These are phyloP conservation scores for Cydia fagiglandana DNA, from an alignment of 1,140 invertebrate genomes.

Conservation along the genomic window DNA sequence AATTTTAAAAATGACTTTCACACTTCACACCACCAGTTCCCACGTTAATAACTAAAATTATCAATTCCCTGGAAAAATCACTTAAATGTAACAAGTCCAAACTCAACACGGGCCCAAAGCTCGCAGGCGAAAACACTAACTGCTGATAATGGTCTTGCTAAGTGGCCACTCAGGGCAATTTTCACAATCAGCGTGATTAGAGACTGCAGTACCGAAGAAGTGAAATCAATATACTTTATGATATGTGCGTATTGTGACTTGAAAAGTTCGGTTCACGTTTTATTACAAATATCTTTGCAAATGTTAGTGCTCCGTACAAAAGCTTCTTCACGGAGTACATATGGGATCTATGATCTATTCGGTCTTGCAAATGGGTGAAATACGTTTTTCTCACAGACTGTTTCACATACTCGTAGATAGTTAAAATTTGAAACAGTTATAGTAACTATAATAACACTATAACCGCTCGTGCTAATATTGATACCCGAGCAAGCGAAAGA, in stretches of 20 bases:
- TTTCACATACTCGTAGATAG: no score
- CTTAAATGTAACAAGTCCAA: not conserved
- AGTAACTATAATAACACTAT: no score
- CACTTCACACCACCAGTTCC: not conserved
- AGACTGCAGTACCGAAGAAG: not conserved
- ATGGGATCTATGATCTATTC: no score
- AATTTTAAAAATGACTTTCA: not conserved
- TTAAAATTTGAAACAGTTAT: no score
- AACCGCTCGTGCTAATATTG: no score
- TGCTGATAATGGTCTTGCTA: conserved; percentile 4
- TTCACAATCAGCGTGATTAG: not conserved
- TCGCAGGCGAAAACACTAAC: not conserved
- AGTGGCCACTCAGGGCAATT: conserved; percentile 10
- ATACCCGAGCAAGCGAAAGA: no score
- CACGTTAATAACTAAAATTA: conserved; percentile 5
- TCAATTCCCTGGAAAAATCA: conserved; percentile 10
- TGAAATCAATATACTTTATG: conserved; percentile 7
- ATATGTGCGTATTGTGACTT: not conserved
- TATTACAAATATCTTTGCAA: no score
- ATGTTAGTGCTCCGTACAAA: no score
- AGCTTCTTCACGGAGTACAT: no score
- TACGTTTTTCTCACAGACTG: no score
- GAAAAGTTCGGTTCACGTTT: not conserved
- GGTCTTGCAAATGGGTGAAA: no score
- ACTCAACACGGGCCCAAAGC: not conserved